Evolutionary conservation across 2,113 vertebrate species (phyloP), one percentile per base, ranked within the genome.

Genomic region (Eulemur macaco): DNA sequence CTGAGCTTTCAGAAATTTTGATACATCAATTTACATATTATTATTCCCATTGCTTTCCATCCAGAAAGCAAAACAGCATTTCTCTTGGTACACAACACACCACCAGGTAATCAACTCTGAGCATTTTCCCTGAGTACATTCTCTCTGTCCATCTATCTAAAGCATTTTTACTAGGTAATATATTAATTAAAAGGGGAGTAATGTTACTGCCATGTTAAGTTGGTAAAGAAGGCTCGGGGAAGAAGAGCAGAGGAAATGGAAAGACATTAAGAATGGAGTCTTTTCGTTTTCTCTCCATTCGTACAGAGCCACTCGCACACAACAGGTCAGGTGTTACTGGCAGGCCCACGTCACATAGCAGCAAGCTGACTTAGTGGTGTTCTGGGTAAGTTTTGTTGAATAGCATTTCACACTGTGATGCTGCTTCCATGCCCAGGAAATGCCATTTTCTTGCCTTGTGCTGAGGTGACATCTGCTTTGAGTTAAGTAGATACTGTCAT

Each of bases 1-100:
- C 74, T 98, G 97, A 97, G 88, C 96, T 98, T 95, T 94, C 89
- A 94, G 95, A 96, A 98, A 90, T 81, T 73, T 87, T 92, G 27
- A 23, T 2, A 5, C 94, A 96, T 94, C 68, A 76, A 95, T 88
- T 0, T 2, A 52, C 93, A 73, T 89, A 76, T 86, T 37, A 0
- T 96, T 97, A 96, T 85, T 92, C 58, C 84, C 14, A 71, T 91
- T 87, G 76, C 20, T 96, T 92, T 94, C 66, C 87, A 68, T 94
- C 76, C 74, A 86, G 63, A 81, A 90, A 95, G 85, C 50, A 69
- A 94, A 63, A 54, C 76, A 89, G 86, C 83, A 80, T 87, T 92
- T 95, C 80, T 94, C n/a, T 81, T 13, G 4, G 54, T 37, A 82
- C 37, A 84, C 34, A 89, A 34, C n/a, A 50, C 58, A 68, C 34